Conservation (phyloP, 2,888 invertebrate genomes). For the Barypeithes pellucidus region DNA sequence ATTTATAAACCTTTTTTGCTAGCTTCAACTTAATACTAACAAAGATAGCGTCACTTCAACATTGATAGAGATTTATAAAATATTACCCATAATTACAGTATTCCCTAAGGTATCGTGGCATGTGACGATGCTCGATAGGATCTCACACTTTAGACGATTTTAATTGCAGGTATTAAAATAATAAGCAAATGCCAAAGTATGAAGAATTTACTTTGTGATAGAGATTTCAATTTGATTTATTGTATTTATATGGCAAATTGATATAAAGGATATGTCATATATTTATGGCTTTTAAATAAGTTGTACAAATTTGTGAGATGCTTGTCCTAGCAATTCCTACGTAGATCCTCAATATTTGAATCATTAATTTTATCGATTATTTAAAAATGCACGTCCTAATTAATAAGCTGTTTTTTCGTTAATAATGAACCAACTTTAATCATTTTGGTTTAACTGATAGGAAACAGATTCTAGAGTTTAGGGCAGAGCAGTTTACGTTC, state of each 20-base stretch:
- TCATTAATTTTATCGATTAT: too few species aligned
- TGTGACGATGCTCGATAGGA: conserved; percentile 54
- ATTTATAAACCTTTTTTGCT: conserved; percentile 38
- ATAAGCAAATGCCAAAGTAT: conserved; percentile 45
- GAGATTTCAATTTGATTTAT: conserved; percentile 40
- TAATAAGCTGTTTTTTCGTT: too few species aligned
- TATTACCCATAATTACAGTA: conserved; percentile 58
- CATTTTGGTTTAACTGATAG: too few species aligned
- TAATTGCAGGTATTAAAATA: conserved; percentile 54
- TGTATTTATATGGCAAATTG: conserved; percentile 18
- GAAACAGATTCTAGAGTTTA: too few species aligned
- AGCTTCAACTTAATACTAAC: conserved; percentile 42
- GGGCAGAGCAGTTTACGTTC: too few species aligned
- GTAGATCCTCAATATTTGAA: too few species aligned
- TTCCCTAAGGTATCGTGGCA: conserved; percentile 42
- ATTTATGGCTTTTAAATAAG: neutral
- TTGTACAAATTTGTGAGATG: neutral
- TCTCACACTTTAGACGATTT: conserved; percentile 52
- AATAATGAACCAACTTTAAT: too few species aligned
- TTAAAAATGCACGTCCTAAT: too few species aligned
- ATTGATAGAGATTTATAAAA: conserved; percentile 57
- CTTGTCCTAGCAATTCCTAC: too few species aligned
- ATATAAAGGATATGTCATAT: conserved; percentile 2
- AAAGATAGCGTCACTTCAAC: conserved; percentile 46
- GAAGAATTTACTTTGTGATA: conserved; percentile 47